A percentile compares a stretch with the other conserved stretches of the same genome.
Evolutionary conservation across 2,888 invertebrate species (phyloP).

Genomic region (Pachymerium ferrugineum): DNA sequence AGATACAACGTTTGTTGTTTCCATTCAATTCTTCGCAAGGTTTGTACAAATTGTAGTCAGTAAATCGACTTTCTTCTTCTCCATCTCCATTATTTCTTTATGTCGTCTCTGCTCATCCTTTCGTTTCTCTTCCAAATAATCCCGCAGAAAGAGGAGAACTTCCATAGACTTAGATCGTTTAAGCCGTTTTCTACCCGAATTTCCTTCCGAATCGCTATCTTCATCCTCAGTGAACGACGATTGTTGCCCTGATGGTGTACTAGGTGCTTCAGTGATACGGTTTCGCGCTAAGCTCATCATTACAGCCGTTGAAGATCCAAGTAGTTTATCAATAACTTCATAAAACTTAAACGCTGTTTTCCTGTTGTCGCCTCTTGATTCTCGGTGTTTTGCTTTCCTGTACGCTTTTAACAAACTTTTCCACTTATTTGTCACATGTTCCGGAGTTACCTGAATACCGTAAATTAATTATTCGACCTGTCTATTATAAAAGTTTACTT

Average conservation of each 20-base stretch:
- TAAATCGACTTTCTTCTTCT: not conserved
- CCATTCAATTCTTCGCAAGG: not conserved
- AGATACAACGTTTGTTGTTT: not conserved
- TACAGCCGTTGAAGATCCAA: not conserved
- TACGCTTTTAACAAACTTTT: not conserved
- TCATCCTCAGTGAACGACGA: not conserved
- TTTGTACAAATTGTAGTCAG: slow-evolving; percentile 1
- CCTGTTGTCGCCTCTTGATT: not conserved
- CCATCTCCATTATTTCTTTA: slow-evolving; percentile 1
- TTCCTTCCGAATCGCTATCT: not conserved
- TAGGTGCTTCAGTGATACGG: not conserved
- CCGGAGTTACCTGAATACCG: not conserved
- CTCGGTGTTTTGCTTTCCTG: not conserved
- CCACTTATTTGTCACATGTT: not conserved
- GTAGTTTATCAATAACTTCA: not conserved
- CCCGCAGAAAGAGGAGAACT: not conserved
- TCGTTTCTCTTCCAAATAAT: not conserved
- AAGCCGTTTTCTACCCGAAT: not conserved
- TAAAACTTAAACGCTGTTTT: not conserved
- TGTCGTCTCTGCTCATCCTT: not conserved
- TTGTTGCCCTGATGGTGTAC: not conserved
- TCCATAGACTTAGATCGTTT: not conserved
- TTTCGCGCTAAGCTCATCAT: not conserved
- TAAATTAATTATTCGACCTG: not conserved
- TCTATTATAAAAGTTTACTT: not conserved